Base-by-base conservation (phyloP, 2,113 vertebrate genomes). In the Lasiurus cinereus region DNA sequence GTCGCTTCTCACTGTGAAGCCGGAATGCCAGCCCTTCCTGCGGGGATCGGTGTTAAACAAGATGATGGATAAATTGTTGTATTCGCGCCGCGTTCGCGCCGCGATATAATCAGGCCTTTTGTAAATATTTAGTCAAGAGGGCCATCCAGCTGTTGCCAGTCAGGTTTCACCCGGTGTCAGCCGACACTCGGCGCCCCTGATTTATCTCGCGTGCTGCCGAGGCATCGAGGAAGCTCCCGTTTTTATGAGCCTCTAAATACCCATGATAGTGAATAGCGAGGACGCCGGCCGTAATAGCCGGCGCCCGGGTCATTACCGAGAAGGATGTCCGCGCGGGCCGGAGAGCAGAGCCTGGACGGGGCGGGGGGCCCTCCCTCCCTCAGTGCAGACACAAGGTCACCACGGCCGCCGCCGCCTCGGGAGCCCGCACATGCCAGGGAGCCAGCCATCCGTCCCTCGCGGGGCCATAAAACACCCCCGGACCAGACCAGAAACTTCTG, bases 81-180 rank as follows among this genome's bases (percentile, higher is more conserved):
- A 98, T 98, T 98, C 97, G 50, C 97, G 96, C 62, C 10, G 95
- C 98, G 98, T 98, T 98, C 97, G 98, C 98, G 98, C 97, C 97
- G 98, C 98, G 98, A 98, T 98, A 98, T 97, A 98, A 98, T 98
- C 98, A 98, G 94, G 98, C 86, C 97, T 98, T 98, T 98, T 98
- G 98, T 98, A 99, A 99, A 99, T 98, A 98, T 98, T 98, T 98
- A 98, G 98, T 98, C 98, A 98, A 98, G 98, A 98, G 98, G 98
- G 98, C 98, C 95, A 98, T 98, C 98, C 98, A 98, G 98, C 98
- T 99, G 98, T 98, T 98, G 98, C 96, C 98, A 98, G 98, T 96
- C 97, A 98, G 98, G 97, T 98, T 98, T 98, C 98, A 97, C 96
- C 98, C 98, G 96, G 90, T 97, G 97, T 97, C 98, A 98, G 98